Percentiles rank a stretch among this genome's conserved stretches.
Evolutionary conservation across 2,797 vertebrate species (phyloP).

Genomic region (Erpetoichthys calabaricus): DNA sequence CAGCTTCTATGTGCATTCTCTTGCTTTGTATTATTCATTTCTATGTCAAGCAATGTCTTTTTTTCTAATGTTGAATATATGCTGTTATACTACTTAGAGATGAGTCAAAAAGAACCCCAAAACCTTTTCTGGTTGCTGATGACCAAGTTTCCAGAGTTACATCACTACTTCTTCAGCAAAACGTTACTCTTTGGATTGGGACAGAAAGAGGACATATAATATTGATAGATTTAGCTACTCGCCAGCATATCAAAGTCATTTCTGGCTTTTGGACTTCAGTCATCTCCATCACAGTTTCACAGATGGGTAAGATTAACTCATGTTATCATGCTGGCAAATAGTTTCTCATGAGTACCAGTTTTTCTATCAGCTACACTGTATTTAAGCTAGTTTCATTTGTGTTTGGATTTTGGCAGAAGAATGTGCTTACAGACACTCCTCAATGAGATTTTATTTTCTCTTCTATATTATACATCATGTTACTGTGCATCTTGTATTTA

Average conservation of each 20-base stretch:
- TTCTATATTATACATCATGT: too few relatives aligned
- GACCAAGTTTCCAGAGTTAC: conserved; percentile 66
- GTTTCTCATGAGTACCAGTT: too few relatives aligned
- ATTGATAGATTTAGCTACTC: conserved; percentile 71
- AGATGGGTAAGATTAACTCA: conserved; percentile 44
- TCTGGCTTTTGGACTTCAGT: conserved; percentile 57
- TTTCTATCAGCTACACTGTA: too few relatives aligned
- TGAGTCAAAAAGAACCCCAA: conserved; percentile 31
- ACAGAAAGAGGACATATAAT: conserved; percentile 78
- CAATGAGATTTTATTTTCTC: too few relatives aligned
- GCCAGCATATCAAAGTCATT: conserved; percentile 57
- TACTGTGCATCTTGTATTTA: too few relatives aligned
- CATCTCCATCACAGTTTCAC: conserved; percentile 54
- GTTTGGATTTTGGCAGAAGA: too few relatives aligned
- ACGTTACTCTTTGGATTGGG: conserved; percentile 77
- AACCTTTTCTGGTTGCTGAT: conserved; percentile 32
- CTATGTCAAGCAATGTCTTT: background rate
- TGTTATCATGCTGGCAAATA: too few relatives aligned
- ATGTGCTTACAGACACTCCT: too few relatives aligned
- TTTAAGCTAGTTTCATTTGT: too few relatives aligned
- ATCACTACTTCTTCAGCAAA: conserved; percentile 70
- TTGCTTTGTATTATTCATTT: background rate
- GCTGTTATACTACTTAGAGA: conserved; percentile 30
- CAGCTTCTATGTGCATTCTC: too few relatives aligned
- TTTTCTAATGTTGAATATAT: background rate